These are phyloP conservation scores for Epinephelus moara DNA, from an alignment of 2,113 vertebrate genomes.

Conservation along the genomic window DNA sequence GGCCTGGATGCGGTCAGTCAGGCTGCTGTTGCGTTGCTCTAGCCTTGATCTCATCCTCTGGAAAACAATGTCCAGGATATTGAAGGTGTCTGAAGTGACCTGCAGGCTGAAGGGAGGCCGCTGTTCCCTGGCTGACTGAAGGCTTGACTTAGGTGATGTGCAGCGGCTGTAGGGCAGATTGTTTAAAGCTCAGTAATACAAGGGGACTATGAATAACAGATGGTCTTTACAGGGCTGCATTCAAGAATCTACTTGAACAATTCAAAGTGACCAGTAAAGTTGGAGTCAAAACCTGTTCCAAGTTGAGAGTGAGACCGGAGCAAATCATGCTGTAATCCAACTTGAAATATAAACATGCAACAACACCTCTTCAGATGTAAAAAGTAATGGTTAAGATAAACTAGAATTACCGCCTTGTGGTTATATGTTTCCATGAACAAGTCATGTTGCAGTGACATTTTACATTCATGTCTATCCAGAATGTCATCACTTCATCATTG, in stretches of 20 bases:
- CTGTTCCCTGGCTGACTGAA: neutral
- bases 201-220: neutral
- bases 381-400: neutral
- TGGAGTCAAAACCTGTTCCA: neutral
- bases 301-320: neutral
- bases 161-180: constrained; percentile 8
- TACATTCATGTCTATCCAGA: too few relatives aligned
- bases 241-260: neutral
- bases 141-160: neutral
- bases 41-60: constrained; percentile 10
- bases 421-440: too few relatives aligned
- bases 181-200: neutral
- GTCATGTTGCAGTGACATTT: too few relatives aligned
- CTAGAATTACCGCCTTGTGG: too few relatives aligned
- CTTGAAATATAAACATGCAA: neutral
- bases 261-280: neutral
- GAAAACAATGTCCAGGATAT: constrained; percentile 22
- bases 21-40: constrained; percentile 13
- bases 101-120: neutral
- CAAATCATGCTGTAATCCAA: neutral
- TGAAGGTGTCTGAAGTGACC: neutral
- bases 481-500: too few relatives aligned
- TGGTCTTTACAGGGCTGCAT: neutral
- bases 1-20: neutral
- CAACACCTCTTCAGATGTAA: neutral